Evolutionary conservation across 1,140 invertebrate species (phyloP).

Genomic region (Pseudomyrmex cubaensis): DNA sequence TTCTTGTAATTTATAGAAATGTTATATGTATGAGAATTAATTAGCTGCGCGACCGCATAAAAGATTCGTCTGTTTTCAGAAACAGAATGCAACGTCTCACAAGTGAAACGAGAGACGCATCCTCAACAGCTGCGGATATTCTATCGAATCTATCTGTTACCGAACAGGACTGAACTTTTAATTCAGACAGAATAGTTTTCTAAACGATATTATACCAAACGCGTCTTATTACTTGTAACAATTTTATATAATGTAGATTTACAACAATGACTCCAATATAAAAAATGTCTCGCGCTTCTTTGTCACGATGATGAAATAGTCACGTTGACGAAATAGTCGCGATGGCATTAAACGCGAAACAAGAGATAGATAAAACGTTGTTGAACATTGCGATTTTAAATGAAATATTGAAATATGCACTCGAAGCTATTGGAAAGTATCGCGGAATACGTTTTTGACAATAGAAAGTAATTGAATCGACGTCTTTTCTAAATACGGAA

Average conservation of each 20-base stretch:
- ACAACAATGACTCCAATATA: neutral
- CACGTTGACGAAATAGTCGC: conserved; percentile 20
- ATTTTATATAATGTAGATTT: conserved; percentile 46
- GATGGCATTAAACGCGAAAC: conserved; percentile 6
- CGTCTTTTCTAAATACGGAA: neutral
- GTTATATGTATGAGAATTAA: neutral
- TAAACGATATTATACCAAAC: conserved; percentile 8
- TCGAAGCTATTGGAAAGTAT: neutral
- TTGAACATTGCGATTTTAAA: neutral
- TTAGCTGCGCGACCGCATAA: neutral
- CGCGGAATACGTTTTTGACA: neutral
- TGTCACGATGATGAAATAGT: conserved; percentile 20
- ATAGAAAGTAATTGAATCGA: neutral
- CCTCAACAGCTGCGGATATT: conserved; percentile 63
- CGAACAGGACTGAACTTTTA: conserved; percentile 53
- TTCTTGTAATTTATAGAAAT: no score
- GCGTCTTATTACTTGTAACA: conserved; percentile 33
- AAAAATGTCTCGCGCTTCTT: conserved; percentile 47
- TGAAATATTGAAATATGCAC: neutral
- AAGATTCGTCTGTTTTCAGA: conserved; percentile 63
- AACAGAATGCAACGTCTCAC: conserved; percentile 41
- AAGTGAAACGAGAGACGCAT: conserved; percentile 63
- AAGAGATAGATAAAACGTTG: neutral
- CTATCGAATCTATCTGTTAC: conserved; percentile 54
- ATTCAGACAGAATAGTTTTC: conserved; percentile 29